Percentiles rank a stretch among this genome's conserved stretches.
Evolutionary conservation across 1,140 invertebrate species (phyloP).

Genomic region (Probaryconus sp.): DNA sequence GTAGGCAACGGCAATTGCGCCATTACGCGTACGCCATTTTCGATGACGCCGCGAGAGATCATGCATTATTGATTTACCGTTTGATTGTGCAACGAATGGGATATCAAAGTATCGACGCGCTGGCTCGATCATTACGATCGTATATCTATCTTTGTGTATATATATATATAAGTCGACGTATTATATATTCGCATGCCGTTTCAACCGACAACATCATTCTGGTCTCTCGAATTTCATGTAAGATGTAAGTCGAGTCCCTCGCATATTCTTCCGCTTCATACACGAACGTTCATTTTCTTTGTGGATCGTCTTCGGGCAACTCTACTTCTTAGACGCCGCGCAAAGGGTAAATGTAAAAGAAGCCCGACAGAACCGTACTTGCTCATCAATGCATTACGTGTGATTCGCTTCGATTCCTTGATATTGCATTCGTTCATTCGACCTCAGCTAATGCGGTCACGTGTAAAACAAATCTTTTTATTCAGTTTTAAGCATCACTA

Average conservation of each 20-base stretch:
- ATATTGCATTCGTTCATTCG: conserved; percentile 42
- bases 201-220: conserved; percentile 50
- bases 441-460: conserved; percentile 48
- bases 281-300: conserved; percentile 48
- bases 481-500: neutral
- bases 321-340: conserved; percentile 48
- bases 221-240: conserved; percentile 56
- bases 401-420: conserved; percentile 42
- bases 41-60: conserved; percentile 48
- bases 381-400: conserved; percentile 60
- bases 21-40: conserved; percentile 56
- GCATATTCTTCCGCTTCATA: conserved; percentile 48
- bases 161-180: conserved; percentile 28
- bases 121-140: conserved; percentile 50
- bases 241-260: conserved; percentile 50
- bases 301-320: conserved; percentile 35
- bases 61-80: conserved; percentile 58
- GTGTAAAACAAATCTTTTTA: conserved; percentile 44
- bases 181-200: conserved; percentile 50
- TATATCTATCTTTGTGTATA: conserved; percentile 35
- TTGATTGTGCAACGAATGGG: conserved; percentile 57
- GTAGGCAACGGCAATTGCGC: conserved; percentile 44
- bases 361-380: conserved; percentile 44
- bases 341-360: conserved; percentile 35
- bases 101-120: conserved; percentile 59